Evolutionary conservation across 2,888 invertebrate species (phyloP).

Genomic region (Leptura quadrifasciata): DNA sequence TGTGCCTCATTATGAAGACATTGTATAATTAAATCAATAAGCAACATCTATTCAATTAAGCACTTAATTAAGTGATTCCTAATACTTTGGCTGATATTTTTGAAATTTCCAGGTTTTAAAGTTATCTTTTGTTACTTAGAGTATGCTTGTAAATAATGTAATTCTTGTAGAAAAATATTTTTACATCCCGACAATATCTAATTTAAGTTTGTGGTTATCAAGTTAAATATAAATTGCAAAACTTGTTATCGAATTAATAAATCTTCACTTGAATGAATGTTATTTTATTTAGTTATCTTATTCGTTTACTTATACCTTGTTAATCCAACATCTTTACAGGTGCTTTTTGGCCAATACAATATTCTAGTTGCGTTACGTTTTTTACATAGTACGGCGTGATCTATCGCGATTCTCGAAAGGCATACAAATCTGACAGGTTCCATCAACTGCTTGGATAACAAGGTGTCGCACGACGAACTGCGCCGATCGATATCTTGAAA

Average conservation of each 20-base stretch:
- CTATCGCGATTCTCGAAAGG: too few species aligned
- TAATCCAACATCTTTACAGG: too few species aligned
- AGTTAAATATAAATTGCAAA: constrained; percentile 39
- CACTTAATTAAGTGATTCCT: constrained; percentile 30
- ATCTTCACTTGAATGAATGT: constrained; percentile 35
- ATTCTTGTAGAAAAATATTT: constrained; percentile 68
- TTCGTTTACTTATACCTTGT: background rate
- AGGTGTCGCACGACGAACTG: too few species aligned
- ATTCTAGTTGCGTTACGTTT: too few species aligned
- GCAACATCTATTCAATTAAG: constrained; percentile 6
- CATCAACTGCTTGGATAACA: too few species aligned
- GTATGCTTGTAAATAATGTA: constrained; percentile 56
- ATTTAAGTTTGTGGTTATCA: constrained; percentile 51
- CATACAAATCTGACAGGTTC: too few species aligned
- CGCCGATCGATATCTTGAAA: too few species aligned
- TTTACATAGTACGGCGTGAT: too few species aligned
- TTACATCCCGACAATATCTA: constrained; percentile 71
- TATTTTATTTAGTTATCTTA: background rate
- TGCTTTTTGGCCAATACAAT: too few species aligned
- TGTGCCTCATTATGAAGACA: constrained; percentile 42
- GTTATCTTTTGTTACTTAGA: constrained; percentile 37
- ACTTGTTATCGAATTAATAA: constrained; percentile 49
- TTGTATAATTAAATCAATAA: constrained; percentile 15
- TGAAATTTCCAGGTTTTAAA: constrained; percentile 15
- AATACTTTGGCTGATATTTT: constrained; percentile 16